Conservation (phyloP, 2,797 vertebrate species). For the Acanthopagrus latus region DNA sequence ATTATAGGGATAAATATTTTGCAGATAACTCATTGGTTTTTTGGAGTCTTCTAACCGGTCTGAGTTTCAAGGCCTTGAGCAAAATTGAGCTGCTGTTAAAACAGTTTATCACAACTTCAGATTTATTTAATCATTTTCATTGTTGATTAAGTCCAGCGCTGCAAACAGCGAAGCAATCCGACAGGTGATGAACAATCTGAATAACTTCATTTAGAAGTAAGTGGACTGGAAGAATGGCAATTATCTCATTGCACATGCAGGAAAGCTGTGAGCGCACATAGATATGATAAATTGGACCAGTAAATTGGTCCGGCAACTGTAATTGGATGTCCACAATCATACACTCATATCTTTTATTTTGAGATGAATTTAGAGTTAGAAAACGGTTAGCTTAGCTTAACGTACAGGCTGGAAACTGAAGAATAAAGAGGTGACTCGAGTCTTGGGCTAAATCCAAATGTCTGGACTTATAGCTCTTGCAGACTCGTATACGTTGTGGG, state of each 20-base stretch:
- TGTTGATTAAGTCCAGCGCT: too few relatives aligned
- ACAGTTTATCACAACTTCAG: background rate
- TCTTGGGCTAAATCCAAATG: background rate
- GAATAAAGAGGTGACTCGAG: background rate
- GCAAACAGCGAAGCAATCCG: too few relatives aligned
- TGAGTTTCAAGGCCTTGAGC: background rate
- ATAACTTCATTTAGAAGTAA: too few relatives aligned
- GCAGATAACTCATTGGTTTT: background rate
- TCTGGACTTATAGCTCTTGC: too few relatives aligned
- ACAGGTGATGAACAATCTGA: too few relatives aligned
- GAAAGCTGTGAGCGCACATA: too few relatives aligned
- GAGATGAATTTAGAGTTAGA: background rate
- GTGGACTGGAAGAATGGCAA: too few relatives aligned
- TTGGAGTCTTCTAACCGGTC: background rate
- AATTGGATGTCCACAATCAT: background rate
- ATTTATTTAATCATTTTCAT: background rate
- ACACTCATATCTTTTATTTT: background rate
- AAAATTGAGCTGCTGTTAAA: background rate
- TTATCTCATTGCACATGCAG: too few relatives aligned
- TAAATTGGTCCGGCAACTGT: background rate
- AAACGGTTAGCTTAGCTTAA: background rate
- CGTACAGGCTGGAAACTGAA: too few relatives aligned
- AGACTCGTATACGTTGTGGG: too few relatives aligned
- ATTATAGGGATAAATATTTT: slow-evolving; percentile 22
- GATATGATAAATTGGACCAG: too few relatives aligned